Base-by-base conservation (phyloP, 2,888 invertebrate species). In the Parochlus steinenii region DNA sequence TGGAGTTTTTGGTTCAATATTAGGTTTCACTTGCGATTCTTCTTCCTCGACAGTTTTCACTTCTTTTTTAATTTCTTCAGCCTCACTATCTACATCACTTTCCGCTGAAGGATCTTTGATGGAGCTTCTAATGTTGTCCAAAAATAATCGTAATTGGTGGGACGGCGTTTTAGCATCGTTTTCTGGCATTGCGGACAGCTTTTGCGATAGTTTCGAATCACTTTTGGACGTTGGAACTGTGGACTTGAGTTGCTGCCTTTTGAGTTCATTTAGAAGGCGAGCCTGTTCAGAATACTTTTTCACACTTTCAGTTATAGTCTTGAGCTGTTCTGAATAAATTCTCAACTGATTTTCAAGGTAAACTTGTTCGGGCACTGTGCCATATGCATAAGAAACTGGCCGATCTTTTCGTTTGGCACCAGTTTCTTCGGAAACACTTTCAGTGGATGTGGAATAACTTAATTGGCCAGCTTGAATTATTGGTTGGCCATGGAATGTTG, bases 261-360 rank as follows among this genome's bases (percentile, higher is more conserved):
- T 58, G 3, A 58, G 37, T 41, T 58, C 58, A 0, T 57, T 57
- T 3, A 58, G 42, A 4, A 58, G 39, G 40, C 58, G 56, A 2
- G 58, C 57, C 38, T 58, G 58, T 38, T 58, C 58, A 3, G 58
- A 58, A 40, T 58, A 58, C 39, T 58, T 58, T 4, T 58, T 47
- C 16, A 58, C 58, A 42, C 57, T 58, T 39, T 58, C 58, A 1
- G 58, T 58, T 11, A 58, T 58, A 23, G 55, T 55, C 12, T 55
- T 46, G 17, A 58, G 41, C 33, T 58, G 58, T 34, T 58, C 58
- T 5, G 58, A 58, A 29, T 58, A 58, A 10, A 58, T 55, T 25
- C 55, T 45, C 29, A 58, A 37, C 40, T 58, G 58, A 37, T 57
- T 58, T 43, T 58, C 58, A n/a, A 58, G 42, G 37, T 54, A 58